Conservation (phyloP, 2,888 invertebrate species). For the Athalia cordata region DNA sequence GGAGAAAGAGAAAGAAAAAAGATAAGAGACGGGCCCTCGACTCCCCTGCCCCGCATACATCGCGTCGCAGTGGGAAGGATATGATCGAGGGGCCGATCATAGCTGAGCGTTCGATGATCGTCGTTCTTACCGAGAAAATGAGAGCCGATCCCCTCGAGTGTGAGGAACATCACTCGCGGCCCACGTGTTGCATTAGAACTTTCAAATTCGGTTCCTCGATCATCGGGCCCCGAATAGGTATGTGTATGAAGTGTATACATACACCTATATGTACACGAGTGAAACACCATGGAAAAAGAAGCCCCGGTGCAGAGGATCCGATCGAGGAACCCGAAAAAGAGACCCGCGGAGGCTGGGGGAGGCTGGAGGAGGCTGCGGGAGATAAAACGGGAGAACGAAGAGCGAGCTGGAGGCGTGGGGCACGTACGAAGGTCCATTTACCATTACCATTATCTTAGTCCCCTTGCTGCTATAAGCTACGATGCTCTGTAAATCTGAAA, state of each 20-base stretch:
- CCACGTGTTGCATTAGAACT: conserved; percentile 37
- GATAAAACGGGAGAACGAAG: too few species aligned
- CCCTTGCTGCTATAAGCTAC: background rate
- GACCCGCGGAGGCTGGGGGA: conserved; percentile 4
- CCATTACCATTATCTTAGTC: conserved; percentile 38
- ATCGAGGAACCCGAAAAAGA: background rate
- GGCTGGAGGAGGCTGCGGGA: too few species aligned
- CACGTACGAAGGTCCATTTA: conserved; percentile 43
- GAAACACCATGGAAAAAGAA: background rate
- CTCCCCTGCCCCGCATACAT: too few species aligned
- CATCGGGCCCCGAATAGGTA: too few species aligned
- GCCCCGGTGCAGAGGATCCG: background rate
- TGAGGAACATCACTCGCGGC: background rate
- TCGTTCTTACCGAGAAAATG: conserved; percentile 23
- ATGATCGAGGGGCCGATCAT: background rate
- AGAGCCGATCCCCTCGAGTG: background rate
- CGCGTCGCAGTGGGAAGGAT: background rate
- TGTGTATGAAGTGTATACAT: too few species aligned
- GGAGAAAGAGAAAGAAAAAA: too few species aligned
- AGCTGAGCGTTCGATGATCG: background rate
- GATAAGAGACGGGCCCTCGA: too few species aligned
- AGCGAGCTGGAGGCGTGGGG: conserved; percentile 31
- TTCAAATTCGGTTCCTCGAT: background rate
- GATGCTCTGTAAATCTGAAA: conserved; percentile 22
- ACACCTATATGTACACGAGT: too few species aligned